A percentile compares a stretch with the other conserved stretches of the same genome.
phyloP scores from a whole-genome alignment of 2,888 invertebrate species.

The Phania funesta region DNA sequence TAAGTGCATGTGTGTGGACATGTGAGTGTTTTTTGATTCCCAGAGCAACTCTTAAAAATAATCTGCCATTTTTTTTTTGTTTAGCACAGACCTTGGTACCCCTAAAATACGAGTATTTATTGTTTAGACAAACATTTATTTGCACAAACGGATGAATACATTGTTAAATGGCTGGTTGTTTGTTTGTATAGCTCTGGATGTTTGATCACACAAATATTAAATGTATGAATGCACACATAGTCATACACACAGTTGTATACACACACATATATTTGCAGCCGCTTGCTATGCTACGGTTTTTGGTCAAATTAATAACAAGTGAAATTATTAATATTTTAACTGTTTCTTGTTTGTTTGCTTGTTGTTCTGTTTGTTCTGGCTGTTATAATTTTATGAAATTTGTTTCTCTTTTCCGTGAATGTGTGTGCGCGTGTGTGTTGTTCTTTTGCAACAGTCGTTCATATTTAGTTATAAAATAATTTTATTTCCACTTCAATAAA shows the following conservation, averaged over 20 bases:
- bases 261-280: background rate
- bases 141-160: background rate
- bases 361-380: background rate
- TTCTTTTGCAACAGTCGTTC: constrained; percentile 17
- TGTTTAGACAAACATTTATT: background rate
- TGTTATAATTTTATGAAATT: background rate
- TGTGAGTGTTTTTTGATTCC: constrained; percentile 13
- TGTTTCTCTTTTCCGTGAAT: background rate
- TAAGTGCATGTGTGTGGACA: background rate
- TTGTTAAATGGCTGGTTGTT: background rate
- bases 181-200: background rate
- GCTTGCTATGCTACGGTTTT: constrained; percentile 5
- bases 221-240: background rate
- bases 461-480: constrained; percentile 5
- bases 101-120: background rate
- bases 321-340: constrained; percentile 41
- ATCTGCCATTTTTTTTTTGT: constrained; percentile 26
- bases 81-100: background rate
- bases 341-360: background rate
- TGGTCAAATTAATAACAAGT: constrained; percentile 30
- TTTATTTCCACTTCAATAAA: constrained; percentile 35
- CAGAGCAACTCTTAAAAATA: constrained; percentile 31
- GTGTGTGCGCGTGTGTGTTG: background rate
- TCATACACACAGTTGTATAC: background rate
- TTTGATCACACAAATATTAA: background rate